These are phyloP conservation scores for Chaetops frenatus DNA, from an alignment of 2,113 vertebrate species.

Conservation along the genomic window DNA sequence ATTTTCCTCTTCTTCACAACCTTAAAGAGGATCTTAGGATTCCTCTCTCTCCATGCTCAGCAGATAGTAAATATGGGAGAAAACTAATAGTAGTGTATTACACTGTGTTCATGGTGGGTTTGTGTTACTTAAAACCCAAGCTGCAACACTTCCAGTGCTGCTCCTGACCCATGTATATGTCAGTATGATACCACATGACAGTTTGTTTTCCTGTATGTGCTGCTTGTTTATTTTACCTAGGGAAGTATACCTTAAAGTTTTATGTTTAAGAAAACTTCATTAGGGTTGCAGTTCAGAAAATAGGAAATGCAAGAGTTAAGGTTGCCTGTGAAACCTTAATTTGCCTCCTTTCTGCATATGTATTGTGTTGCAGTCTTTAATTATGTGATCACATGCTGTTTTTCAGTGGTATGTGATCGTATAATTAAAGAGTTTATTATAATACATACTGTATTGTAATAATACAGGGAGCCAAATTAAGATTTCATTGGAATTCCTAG, in stretches of 20 bases:
- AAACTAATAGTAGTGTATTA: neutral
- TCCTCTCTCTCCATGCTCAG: neutral
- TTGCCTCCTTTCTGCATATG: slow-evolving; percentile 50
- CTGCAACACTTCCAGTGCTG: neutral
- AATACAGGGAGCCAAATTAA: slow-evolving; percentile 26
- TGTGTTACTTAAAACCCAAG: neutral
- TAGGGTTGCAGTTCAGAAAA: neutral
- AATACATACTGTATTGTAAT: slow-evolving; percentile 36
- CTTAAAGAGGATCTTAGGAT: neutral
- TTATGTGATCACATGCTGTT: slow-evolving; percentile 61
- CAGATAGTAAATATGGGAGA: neutral
- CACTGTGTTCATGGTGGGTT: neutral
- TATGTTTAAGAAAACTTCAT: neutral
- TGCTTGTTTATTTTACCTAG: neutral
- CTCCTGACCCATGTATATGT: neutral
- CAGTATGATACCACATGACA: neutral
- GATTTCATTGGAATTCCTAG: slow-evolving; percentile 3
- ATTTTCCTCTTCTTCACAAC: neutral
- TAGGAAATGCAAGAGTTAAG: slow-evolving; percentile 52
- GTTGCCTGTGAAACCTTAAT: slow-evolving; percentile 37
- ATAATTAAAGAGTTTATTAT: slow-evolving; percentile 55
- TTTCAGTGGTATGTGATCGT: slow-evolving; percentile 48
- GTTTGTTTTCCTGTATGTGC: neutral
- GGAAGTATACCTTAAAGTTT: neutral
- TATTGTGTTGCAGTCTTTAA: slow-evolving; percentile 55